A percentile compares a stretch with the other conserved stretches of the same genome.
These are phyloP conservation scores for Cephus pulcher DNA, from an alignment of 2,888 invertebrate genomes.

Conservation along the genomic window DNA sequence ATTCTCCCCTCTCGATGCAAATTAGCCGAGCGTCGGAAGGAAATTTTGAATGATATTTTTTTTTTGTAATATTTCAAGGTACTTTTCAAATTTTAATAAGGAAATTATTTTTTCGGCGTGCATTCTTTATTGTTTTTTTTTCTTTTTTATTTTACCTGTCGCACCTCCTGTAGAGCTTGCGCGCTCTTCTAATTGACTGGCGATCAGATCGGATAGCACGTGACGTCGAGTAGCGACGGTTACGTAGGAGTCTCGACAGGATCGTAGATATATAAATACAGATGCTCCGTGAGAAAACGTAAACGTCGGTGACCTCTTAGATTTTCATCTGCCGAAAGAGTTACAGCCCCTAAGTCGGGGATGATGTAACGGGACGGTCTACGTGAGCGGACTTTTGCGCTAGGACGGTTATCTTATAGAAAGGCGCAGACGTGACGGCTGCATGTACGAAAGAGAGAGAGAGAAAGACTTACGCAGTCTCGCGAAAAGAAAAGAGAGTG, in stretches of 20 bases:
- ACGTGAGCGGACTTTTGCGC: slow-evolving; percentile 1
- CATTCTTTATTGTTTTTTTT: no score
- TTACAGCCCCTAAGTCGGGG: slow-evolving; percentile 7
- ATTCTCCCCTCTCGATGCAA: background rate
- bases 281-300: background rate
- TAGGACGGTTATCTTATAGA: background rate
- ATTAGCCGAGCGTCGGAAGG: background rate
- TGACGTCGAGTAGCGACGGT: background rate
- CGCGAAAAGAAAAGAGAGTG: background rate
- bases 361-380: slow-evolving; percentile 1
- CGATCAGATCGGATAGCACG: background rate
- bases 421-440: background rate
- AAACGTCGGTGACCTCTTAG: background rate
- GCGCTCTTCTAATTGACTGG: background rate
- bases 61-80: no score
- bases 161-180: background rate
- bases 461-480: background rate
- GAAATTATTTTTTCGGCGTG: no score
- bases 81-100: no score
- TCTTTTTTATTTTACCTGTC: background rate
- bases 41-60: no score
- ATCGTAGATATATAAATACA: background rate
- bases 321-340: slow-evolving; percentile 6
- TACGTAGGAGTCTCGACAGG: background rate
- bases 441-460: background rate